Base-by-base conservation (phyloP, 2,888 invertebrate species). In the Leucophora obtusa region DNA sequence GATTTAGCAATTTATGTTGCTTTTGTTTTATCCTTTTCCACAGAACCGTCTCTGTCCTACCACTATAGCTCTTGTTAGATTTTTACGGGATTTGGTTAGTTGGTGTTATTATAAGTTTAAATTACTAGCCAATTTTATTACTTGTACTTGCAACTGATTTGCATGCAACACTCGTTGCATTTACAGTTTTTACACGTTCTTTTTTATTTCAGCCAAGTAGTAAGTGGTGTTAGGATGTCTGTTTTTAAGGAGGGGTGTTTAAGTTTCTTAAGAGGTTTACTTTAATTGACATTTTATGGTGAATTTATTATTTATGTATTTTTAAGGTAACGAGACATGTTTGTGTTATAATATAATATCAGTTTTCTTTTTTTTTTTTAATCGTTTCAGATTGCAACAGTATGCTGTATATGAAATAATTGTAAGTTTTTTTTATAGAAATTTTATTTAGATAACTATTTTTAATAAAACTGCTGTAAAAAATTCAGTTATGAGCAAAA, bases 131-230 rank as follows among this genome's bases (percentile, higher is more conserved):
- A 81, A 73, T 77, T 81, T 77, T 77, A 70, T 81, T 72, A 81
- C 81, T 65, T 66, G 43, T 77, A 77, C 81, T 71, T 74, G 77
- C 78, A 82, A 85, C 85, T 84, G 84, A 87, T 87, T 87, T 86
- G 87, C 87, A 86, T 87, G 86, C 87, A 87, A 87, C 85, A 85
- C 86, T 79, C 82, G 85, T 82, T 85, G 86, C 86, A 87, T 69
- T 74, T 77, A 18, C 47, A 83, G 84, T 83, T 84, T 50, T 82
- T 83, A 82, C 84, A 84, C 81, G 82, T 82, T 83, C 83, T 17
- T 51, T 17, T 51, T 33, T 50, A 14, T 11, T 38, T 38, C 14
- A 76, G 65, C 63, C 10, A 58, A 66, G 28, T 7, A 28, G 4
- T 28, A 24, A 15, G 33, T 24, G 65, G 8, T 28, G 28, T 28